A percentile compares a stretch with the other conserved stretches of the same genome.
Conservation (phyloP, 2,797 vertebrate species). For the Mareca strepera region DNA sequence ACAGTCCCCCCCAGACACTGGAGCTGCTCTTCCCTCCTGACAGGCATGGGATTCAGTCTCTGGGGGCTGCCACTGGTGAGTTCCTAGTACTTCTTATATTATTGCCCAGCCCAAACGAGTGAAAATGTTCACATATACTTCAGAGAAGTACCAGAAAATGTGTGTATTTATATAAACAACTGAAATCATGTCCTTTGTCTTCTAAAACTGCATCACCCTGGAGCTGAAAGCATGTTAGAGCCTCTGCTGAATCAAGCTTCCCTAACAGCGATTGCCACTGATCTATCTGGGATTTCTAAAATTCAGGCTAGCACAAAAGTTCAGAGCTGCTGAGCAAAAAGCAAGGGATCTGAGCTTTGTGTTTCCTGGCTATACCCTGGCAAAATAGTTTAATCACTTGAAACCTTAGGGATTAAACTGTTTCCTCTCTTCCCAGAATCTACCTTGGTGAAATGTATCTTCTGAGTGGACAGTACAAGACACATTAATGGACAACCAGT, state of each 20-base stretch:
- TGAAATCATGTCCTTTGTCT: background rate
- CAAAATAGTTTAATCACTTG: background rate
- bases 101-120: background rate
- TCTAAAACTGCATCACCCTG: background rate
- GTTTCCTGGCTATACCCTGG: background rate
- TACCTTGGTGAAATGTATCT: slow-evolving; percentile 16
- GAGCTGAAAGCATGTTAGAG: background rate
- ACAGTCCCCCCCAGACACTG: background rate
- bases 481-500: background rate
- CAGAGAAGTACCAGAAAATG: background rate
- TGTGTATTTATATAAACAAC: background rate
- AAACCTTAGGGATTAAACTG: background rate
- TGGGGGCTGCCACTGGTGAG: background rate
- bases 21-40: background rate
- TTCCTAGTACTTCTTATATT: background rate
- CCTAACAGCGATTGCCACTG: background rate
- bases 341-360: too few species aligned
- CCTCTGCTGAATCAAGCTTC: background rate
- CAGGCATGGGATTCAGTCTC: background rate
- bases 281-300: background rate
- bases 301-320: background rate
- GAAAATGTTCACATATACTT: background rate
- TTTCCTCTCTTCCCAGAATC: background rate
- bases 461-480: background rate
- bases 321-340: background rate